Evolutionary conservation across 2,797 vertebrate genomes (phyloP).

Genomic region (Chelon auratus): DNA sequence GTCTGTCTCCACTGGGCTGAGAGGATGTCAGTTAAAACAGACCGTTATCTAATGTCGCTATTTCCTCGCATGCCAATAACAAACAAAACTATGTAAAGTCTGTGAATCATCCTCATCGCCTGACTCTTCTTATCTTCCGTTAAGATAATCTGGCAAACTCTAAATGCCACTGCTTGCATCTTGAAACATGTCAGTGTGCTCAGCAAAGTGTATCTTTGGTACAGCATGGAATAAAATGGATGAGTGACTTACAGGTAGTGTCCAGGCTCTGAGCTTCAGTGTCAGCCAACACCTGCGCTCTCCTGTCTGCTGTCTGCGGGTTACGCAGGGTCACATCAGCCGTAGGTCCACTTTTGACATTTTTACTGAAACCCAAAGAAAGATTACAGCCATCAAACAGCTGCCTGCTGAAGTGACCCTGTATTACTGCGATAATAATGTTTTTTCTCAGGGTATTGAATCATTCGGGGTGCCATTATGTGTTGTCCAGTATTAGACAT

Average conservation of each 20-base stretch:
- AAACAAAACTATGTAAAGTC: slow-evolving; percentile 36
- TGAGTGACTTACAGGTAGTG: slow-evolving; percentile 41
- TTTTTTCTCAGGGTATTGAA: slow-evolving; percentile 2
- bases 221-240: slow-evolving; percentile 38
- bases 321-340: slow-evolving; percentile 28
- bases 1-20: slow-evolving; percentile 15
- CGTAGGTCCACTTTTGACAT: slow-evolving; percentile 20
- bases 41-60: slow-evolving; percentile 46
- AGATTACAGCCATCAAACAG: slow-evolving; percentile 6
- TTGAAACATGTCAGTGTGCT: slow-evolving; percentile 42
- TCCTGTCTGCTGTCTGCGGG: slow-evolving; percentile 31
- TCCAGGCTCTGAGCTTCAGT: slow-evolving; percentile 23
- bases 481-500: neutral
- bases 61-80: slow-evolving; percentile 46
- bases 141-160: slow-evolving; percentile 55
- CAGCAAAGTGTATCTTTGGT: slow-evolving; percentile 45
- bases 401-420: slow-evolving; percentile 15
- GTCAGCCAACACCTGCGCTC: slow-evolving; percentile 35
- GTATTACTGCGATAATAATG: neutral
- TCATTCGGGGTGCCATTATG: neutral
- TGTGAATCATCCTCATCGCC: slow-evolving; percentile 47
- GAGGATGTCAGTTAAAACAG: slow-evolving; percentile 32
- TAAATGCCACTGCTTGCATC: slow-evolving; percentile 56
- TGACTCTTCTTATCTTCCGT: slow-evolving; percentile 53
- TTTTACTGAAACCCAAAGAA: slow-evolving; percentile 9